Evolutionary conservation across 1,140 invertebrate genomes (phyloP).

Genomic region (Oryctes rhinoceros): DNA sequence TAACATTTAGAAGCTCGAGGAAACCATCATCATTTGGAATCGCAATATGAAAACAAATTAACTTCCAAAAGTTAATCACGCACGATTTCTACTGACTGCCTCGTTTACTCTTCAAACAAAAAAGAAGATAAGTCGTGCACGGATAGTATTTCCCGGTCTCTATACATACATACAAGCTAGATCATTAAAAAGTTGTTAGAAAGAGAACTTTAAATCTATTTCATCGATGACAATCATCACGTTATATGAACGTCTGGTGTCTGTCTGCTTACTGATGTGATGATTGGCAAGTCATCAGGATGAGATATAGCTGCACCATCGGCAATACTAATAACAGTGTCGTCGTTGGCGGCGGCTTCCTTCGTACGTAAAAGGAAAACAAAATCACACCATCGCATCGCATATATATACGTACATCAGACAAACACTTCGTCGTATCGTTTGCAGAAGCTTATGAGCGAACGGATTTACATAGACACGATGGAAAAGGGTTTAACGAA

Average conservation of each 20-base stretch:
- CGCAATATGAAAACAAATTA: conserved; percentile 1
- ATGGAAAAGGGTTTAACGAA: conserved; percentile 37
- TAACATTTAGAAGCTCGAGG: background rate
- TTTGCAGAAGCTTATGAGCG: background rate
- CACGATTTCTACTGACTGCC: background rate
- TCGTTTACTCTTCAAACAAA: background rate
- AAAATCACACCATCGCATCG: conserved; percentile 13
- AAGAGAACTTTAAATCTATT: background rate
- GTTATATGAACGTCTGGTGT: conserved; percentile 3
- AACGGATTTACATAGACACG: conserved; percentile 24
- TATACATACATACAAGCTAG: background rate
- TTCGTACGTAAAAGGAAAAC: conserved; percentile 16
- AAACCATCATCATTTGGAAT: background rate
- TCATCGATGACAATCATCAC: background rate
- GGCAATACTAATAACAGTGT: background rate
- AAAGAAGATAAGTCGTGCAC: too few species aligned
- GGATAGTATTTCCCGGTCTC: background rate
- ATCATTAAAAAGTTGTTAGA: conserved; percentile 29
- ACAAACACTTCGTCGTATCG: background rate
- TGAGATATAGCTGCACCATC: background rate
- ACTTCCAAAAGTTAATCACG: background rate
- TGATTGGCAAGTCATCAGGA: conserved; percentile 29
- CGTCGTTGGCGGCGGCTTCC: conserved; percentile 16
- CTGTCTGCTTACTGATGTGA: background rate
- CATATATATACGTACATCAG: background rate